Conservation (phyloP, 2,797 vertebrate species). For the Austrolebias charrua region DNA sequence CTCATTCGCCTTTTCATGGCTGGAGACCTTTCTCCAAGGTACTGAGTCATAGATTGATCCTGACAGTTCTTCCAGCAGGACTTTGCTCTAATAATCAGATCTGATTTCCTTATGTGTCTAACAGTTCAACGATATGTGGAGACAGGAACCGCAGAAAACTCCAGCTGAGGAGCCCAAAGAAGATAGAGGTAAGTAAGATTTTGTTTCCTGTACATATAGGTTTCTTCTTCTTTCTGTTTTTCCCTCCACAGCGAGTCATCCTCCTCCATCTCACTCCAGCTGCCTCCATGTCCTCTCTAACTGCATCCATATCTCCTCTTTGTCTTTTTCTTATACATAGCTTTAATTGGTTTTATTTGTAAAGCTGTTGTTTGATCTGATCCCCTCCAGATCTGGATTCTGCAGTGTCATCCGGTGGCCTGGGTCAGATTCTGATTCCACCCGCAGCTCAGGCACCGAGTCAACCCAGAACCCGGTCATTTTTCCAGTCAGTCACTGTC, state of each 20-base stretch:
- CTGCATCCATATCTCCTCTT: too few relatives aligned
- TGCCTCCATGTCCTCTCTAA: too few relatives aligned
- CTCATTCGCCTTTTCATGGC: slow-evolving; percentile 46
- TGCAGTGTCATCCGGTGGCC: slow-evolving; percentile 83
- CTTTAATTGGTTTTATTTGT: too few relatives aligned
- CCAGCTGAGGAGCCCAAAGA: slow-evolving; percentile 58
- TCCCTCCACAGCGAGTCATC: too few relatives aligned
- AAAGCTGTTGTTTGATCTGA: not conserved
- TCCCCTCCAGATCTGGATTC: slow-evolving; percentile 85
- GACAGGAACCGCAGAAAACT: slow-evolving; percentile 30
- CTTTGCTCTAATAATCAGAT: not conserved
- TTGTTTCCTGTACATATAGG: not conserved
- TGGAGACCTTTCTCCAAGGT: slow-evolving; percentile 75
- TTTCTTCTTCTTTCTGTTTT: too few relatives aligned
- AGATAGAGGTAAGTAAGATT: slow-evolving; percentile 71
- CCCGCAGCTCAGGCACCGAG: slow-evolving; percentile 47
- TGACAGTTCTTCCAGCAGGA: not conserved
- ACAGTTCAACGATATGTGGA: slow-evolving; percentile 75
- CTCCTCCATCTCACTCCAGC: too few relatives aligned
- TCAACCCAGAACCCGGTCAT: slow-evolving; percentile 78
- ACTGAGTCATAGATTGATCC: not conserved
- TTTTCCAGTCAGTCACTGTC: slow-evolving; percentile 84
- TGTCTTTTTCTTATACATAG: too few relatives aligned
- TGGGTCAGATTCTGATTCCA: slow-evolving; percentile 83
- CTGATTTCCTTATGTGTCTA: not conserved